phyloP scores from a whole-genome alignment of 2,113 vertebrate genomes.

The western clawed frog (Xenopus tropicalis) region UCB_Xtro_10.0 CM004450.2:146899501-146900000 shows the following conservation, averaged over 20 bases:
- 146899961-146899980: no score
- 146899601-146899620: constrained; percentile 52
- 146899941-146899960: no score
- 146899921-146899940: no score
- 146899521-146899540: constrained; percentile 80
- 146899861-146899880: no score
- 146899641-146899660: constrained; percentile 48
- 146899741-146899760: constrained; percentile 59
- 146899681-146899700: constrained; percentile 72
- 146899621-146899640: constrained; percentile 27
- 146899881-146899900: no score
- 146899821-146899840: no score
- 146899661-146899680: constrained; percentile 63
- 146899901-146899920: no score
- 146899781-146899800: no score
- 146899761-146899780: not conserved
- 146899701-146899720: constrained; percentile 65
- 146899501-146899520: constrained; percentile 76
- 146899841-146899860: no score
- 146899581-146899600: constrained; percentile 49
- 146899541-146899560: constrained; percentile 63
- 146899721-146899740: constrained; percentile 75
- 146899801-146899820: no score
- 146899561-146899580: not conserved
- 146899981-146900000: no score